phyloP scores from a whole-genome alignment of 2,113 vertebrate genomes.

The Furnarius figulus region DNA sequence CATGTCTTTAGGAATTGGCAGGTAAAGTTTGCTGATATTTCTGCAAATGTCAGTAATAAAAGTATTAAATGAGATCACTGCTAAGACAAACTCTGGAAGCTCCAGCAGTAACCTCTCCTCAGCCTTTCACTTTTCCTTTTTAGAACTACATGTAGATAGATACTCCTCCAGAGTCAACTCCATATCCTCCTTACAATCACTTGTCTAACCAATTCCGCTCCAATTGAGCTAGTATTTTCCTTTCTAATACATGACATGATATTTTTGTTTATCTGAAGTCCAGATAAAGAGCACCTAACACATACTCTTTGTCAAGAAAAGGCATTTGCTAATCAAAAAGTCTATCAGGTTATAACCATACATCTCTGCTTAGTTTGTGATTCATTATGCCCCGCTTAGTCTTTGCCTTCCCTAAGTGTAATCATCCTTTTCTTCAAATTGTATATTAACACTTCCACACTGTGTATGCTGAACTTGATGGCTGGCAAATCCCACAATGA shows the following conservation, averaged over 20 bases:
- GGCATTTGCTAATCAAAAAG: not conserved
- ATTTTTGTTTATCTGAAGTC: slow-evolving; percentile 13
- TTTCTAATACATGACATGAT: not conserved
- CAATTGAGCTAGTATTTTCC: not conserved
- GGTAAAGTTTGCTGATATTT: slow-evolving; percentile 22
- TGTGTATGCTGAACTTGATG: not conserved
- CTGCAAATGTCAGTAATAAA: slow-evolving; percentile 1
- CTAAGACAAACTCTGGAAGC: not conserved
- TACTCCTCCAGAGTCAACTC: not conserved
- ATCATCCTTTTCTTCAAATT: not conserved
- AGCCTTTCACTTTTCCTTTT: not conserved
- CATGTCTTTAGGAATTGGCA: not conserved
- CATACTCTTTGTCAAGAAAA: not conserved
- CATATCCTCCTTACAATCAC: not conserved
- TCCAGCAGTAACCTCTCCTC: not conserved
- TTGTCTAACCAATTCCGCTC: not conserved
- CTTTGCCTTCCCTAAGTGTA: not conserved
- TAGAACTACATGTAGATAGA: not conserved
- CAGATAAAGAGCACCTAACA: not conserved
- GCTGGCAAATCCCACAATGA: not conserved
- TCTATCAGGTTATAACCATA: not conserved
- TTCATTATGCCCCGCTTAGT: not conserved
- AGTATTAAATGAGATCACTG: not conserved
- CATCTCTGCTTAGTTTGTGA: not conserved
- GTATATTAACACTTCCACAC: not conserved